These are phyloP conservation scores for Alosa alosa DNA, from an alignment of 2,113 vertebrate species.

Conservation along the genomic window DNA sequence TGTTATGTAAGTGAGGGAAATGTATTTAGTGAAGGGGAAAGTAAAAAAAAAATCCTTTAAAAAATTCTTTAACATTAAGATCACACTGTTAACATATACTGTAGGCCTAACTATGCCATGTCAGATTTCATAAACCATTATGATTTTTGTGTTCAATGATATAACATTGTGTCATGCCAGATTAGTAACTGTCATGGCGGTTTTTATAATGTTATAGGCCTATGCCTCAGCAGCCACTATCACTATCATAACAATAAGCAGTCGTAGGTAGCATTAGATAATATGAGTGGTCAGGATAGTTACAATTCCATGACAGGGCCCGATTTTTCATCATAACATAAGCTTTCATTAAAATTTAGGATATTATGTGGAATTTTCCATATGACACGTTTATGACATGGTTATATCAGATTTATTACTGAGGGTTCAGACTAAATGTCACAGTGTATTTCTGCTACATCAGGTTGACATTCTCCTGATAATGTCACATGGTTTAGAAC, in stretches of 20 bases:
- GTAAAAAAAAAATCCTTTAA: no score
- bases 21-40: no score
- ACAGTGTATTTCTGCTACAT: neutral
- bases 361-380: neutral
- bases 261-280: neutral
- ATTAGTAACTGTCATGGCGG: neutral
- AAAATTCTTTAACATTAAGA: no score
- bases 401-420: neutral
- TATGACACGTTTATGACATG: neutral
- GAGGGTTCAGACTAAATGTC: neutral
- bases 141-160: neutral
- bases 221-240: neutral
- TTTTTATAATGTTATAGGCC: neutral
- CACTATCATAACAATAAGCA: neutral
- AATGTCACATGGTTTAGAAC: neutral
- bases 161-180: neutral
- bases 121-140: neutral
- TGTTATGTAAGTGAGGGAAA: neutral
- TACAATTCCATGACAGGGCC: no score
- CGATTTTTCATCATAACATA: neutral
- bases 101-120: no score
- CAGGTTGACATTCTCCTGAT: constrained; percentile 10
- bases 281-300: neutral
- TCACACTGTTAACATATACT: no score
- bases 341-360: neutral